These are phyloP conservation scores for Umimayanthus kanabou DNA, from an alignment of 92 coral and sea anemone genomes.

Conservation along the genomic window DNA sequence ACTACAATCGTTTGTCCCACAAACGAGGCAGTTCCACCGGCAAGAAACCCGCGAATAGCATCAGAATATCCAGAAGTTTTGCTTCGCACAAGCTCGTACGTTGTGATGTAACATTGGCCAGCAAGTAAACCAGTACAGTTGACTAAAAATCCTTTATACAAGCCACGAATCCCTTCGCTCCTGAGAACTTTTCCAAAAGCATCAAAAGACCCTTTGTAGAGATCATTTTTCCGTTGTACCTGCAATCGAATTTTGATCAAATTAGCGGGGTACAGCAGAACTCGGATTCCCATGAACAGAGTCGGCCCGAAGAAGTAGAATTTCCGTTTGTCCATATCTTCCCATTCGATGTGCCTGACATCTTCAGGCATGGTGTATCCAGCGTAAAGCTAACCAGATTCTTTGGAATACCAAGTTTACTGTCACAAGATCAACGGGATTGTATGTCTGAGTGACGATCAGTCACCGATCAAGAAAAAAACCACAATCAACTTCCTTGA, in stretches of 20 bases:
- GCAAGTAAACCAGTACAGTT: constrained; percentile 83
- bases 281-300: constrained; percentile 85
- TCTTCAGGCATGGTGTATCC: constrained; percentile 81
- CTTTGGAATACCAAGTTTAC: background rate
- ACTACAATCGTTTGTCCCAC: constrained; percentile 95
- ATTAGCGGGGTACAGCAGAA: constrained; percentile 88
- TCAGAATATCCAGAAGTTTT: constrained; percentile 73
- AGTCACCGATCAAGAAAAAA: background rate
- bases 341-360: constrained; percentile 94
- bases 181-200: constrained; percentile 81
- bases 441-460: background rate
- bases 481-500: background rate
- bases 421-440: background rate
- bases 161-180: constrained; percentile 93
- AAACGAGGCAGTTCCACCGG: constrained; percentile 89
- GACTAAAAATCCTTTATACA: constrained; percentile 91
- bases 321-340: constrained; percentile 91
- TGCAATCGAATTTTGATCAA: constrained; percentile 91
- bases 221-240: constrained; percentile 87
- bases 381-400: background rate
- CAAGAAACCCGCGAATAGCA: constrained; percentile 88
- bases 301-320: constrained; percentile 96
- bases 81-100: constrained; percentile 82
- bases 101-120: constrained; percentile 97
- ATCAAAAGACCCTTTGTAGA: constrained; percentile 92